Conservation (phyloP, 2,888 invertebrate species). For the Piscicola geometra region DNA sequence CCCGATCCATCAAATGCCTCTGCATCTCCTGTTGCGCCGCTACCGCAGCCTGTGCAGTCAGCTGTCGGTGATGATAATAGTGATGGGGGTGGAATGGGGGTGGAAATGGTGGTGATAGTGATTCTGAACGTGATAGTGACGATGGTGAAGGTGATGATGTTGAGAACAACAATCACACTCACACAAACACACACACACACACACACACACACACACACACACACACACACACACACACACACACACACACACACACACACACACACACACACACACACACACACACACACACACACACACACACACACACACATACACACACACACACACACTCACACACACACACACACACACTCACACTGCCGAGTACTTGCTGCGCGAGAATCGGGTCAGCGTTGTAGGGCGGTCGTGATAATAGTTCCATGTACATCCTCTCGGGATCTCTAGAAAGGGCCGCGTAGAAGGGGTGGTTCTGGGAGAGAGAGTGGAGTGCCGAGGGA, state of each 20-base stretch:
- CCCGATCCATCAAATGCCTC: conserved; percentile 40
- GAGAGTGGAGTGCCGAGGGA: conserved; percentile 11
- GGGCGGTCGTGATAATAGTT: conserved; percentile 67
- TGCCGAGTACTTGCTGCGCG: conserved; percentile 64
- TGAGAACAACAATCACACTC: too few species aligned
- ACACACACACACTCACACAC: not conserved
- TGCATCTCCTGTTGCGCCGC: conserved; percentile 55
- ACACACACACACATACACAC: not conserved
- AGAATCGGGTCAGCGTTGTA: conserved; percentile 74
- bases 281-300: not conserved
- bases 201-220: not conserved
- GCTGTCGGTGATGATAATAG: conserved; percentile 25
- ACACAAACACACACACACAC: too few species aligned
- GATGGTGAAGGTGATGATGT: too few species aligned
- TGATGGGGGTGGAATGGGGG: too few species aligned
- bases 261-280: too few species aligned
- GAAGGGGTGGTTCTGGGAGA: conserved; percentile 29
- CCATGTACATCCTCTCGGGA: conserved; percentile 50
- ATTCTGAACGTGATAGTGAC: too few species aligned
- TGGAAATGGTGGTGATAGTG: too few species aligned
- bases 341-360: conserved; percentile 45
- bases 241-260: too few species aligned
- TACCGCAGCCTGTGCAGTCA: conserved; percentile 61
- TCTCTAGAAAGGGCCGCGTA: conserved; percentile 46
- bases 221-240: too few species aligned